These are phyloP conservation scores for Tenthredo mesomela DNA, from an alignment of 2,888 invertebrate genomes.

Conservation along the genomic window DNA sequence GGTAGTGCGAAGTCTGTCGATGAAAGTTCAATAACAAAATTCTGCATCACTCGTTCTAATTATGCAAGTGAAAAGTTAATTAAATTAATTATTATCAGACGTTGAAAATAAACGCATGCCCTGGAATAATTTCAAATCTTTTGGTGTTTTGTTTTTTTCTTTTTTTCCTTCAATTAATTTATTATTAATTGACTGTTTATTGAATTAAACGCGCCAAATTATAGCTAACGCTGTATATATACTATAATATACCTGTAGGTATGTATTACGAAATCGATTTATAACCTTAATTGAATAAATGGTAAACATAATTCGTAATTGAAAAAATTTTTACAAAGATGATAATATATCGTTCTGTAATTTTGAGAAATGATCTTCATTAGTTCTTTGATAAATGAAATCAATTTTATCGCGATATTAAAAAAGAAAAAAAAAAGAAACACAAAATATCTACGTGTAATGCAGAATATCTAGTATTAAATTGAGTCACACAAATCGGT, in stretches of 20 bases:
- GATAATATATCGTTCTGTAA: neutral
- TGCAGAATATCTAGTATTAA: conserved; percentile 15
- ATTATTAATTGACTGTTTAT: neutral
- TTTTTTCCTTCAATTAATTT: neutral
- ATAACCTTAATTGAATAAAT: neutral
- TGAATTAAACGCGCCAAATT: neutral
- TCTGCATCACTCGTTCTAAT: conserved; percentile 36
- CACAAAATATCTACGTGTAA: neutral
- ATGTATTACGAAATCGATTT: neutral
- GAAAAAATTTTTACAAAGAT: neutral
- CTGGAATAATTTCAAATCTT: neutral
- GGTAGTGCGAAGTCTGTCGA: conserved; percentile 39
- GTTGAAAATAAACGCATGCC: neutral
- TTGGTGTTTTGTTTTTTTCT: too few species aligned
- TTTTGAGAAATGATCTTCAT: neutral
- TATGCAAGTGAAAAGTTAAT: neutral
- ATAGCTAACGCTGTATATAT: neutral
- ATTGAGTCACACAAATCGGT: neutral
- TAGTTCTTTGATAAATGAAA: neutral
- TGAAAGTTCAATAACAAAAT: conserved; percentile 17
- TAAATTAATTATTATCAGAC: neutral
- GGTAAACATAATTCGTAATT: neutral
- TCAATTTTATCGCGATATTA: neutral
- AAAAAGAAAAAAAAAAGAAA: neutral
- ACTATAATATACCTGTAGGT: neutral